Evolutionary conservation across 2,113 vertebrate genomes (phyloP), one percentile per base, ranked within the genome.

Genomic region (Phalacrocorax brasilianus): DNA sequence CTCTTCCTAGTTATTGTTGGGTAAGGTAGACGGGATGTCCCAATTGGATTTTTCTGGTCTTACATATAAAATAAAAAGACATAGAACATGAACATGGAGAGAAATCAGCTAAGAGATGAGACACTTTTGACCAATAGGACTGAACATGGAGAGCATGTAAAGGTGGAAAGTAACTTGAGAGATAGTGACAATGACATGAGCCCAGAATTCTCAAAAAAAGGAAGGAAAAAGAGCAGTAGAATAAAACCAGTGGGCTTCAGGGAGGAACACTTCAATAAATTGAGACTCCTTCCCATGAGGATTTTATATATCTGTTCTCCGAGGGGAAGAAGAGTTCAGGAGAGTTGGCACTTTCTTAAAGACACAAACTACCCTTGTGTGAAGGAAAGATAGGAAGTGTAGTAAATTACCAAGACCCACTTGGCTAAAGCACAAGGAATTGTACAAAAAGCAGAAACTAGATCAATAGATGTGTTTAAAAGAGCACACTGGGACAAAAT

Each of bases 401-500:
- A 93, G 95, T 94, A 97, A 96, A 95, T 97, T 89, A 97, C 62
- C 73, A 66, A 82, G 91, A 85, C 89, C 30, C 76, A 85, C 66
- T 94, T 95, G 91, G 94, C 91, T 82, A 63, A 81, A 89, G 84
- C 77, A 76, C 74, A 94, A 91, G 77, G 89, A 93, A 88, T 89
- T 91, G 87, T 93, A 91, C 24, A 89, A 82, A 81, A 96, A 73
- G 74, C 70, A 83, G 87, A 95, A 89, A 88, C 77, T 20, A 93
- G 70, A 95, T 91, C 84, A 97, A 95, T 58, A 79, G 93, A 75
- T 42, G 70, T 21, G 58, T 68, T 89, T 72, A 79, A 76, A 94
- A 91, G 81, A 89, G 56, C 52, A 78, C 40, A 18, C 56, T 88
- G 73, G 62, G 91, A 95, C 84, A 92, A 75, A 92, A 91, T 49